Evolutionary conservation across 2,113 vertebrate species (phyloP), one percentile per base, ranked within the genome.

Genomic region (Pangasianodon gigas): DNA sequence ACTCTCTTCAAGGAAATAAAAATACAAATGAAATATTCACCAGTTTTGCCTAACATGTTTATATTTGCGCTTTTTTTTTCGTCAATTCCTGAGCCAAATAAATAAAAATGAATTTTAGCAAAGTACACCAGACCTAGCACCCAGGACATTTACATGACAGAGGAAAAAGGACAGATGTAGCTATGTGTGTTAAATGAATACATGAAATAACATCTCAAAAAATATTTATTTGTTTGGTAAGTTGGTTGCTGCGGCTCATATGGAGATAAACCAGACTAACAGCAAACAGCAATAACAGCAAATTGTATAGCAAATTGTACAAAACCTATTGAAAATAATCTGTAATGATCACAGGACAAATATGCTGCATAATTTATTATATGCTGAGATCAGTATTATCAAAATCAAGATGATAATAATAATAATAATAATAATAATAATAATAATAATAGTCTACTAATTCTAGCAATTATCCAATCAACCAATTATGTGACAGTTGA

Each of bases 1-100:
- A 75, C 52, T 84, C 82, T 51, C 71, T 54, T 62, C 75, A 58
- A 74, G 84, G 54, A 91, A 90, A 89, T 56, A 44, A 65, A 88
- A 85, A 85, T 87, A 69, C 84, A 92, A 93, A 93, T 93, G 75
- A 90, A 94, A 92, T 79, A 54, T 54, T 32, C 29, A 82, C 16
- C 41, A 16, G 14, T 54, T 81, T 81, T 82, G 32, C 14, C 51
- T 13, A 60, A 44, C 29, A 84, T 6, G 21, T 29, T 84, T 46
- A 29, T 44, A 16, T 29, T 32, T 58, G 37, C 44, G 10, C n/a
- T 90, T 80, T 82, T 84, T 80, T 54, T 60, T 41, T 10, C 6
- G 10, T 8, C 37, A 69, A 65, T 71, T 58, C 58, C 48, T 60
- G 41, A 14, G 41, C 26, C 62, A 87, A 87, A 92, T 54, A 89